phyloP scores from a whole-genome alignment of 1,140 invertebrate species.

The Drosophila watanabei region DNA sequence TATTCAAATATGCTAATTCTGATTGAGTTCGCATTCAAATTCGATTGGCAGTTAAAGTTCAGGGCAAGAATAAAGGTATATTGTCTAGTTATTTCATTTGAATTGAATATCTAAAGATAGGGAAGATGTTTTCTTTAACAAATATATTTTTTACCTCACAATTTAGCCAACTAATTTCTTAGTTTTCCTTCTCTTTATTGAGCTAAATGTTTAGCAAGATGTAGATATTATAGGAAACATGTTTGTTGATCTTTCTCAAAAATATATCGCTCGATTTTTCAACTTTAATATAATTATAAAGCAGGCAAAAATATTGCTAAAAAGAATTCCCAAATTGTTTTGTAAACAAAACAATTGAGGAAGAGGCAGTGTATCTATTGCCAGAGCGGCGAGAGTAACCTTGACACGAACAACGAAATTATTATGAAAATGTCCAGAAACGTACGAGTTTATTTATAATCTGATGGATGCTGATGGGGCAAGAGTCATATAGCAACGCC shows the following conservation, averaged over 20 bases:
- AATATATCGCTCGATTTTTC: constrained; percentile 12
- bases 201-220: no score
- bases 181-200: no score
- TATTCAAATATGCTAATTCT: constrained; percentile 42
- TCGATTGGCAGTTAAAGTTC: constrained; percentile 35
- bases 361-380: constrained; percentile 3
- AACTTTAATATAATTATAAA: constrained; percentile 3
- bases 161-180: no score
- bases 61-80: constrained; percentile 23
- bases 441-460: constrained; percentile 16
- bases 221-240: no score
- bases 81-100: background rate
- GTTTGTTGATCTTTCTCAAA: constrained; percentile 1
- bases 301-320: constrained; percentile 17
- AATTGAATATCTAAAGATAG: background rate
- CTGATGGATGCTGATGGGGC: constrained; percentile 13
- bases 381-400: constrained; percentile 10
- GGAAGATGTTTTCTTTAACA: background rate
- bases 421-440: constrained; percentile 57
- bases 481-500: constrained; percentile 17
- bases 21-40: constrained; percentile 35
- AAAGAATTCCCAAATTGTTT: constrained; percentile 42
- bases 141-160: no score
- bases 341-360: constrained; percentile 53
- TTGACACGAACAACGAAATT: constrained; percentile 29